phyloP scores from a whole-genome alignment of 1,140 invertebrate species.

The Zophobas atratus region DNA sequence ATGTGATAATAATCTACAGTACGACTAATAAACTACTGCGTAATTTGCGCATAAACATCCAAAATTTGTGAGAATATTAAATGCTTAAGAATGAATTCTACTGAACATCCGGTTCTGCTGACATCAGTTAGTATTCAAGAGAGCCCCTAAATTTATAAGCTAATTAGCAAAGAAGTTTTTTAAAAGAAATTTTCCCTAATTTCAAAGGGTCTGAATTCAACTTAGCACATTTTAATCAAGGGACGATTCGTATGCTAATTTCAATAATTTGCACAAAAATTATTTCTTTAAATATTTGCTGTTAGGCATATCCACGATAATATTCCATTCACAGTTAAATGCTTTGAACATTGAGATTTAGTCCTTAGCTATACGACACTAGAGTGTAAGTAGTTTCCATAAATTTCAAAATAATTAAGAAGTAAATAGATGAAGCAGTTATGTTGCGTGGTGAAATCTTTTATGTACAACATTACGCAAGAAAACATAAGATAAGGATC shows the following conservation, averaged over 20 bases:
- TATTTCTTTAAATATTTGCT: slow-evolving; percentile 21
- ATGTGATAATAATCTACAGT: too few relatives aligned
- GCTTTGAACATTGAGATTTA: too few relatives aligned
- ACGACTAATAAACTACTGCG: neutral
- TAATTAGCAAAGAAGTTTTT: slow-evolving; percentile 46
- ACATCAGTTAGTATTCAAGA: slow-evolving; percentile 43
- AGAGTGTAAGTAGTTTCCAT: too few relatives aligned
- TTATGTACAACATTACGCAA: too few relatives aligned
- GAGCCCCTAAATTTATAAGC: slow-evolving; percentile 45
- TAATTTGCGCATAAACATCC: neutral
- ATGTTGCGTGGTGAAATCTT: too few relatives aligned
- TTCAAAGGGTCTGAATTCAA: slow-evolving; percentile 42
- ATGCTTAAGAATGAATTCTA: slow-evolving; percentile 1
- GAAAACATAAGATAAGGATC: too few relatives aligned
- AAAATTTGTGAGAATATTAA: slow-evolving; percentile 24
- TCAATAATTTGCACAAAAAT: slow-evolving; percentile 37
- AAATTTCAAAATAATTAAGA: too few relatives aligned
- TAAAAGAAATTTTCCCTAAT: slow-evolving; percentile 43
- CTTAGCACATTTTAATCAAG: slow-evolving; percentile 48
- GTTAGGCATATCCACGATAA: neutral
- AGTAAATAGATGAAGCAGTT: too few relatives aligned
- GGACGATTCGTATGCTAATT: slow-evolving; percentile 43
- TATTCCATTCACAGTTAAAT: too few relatives aligned
- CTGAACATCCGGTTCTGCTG: slow-evolving; percentile 21
- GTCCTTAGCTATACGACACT: too few relatives aligned